Percentiles rank a stretch among this genome's conserved stretches.
These are phyloP conservation scores for Oreochromis niloticus DNA, from an alignment of 2,113 vertebrate genomes.

Conservation along the genomic window DNA sequence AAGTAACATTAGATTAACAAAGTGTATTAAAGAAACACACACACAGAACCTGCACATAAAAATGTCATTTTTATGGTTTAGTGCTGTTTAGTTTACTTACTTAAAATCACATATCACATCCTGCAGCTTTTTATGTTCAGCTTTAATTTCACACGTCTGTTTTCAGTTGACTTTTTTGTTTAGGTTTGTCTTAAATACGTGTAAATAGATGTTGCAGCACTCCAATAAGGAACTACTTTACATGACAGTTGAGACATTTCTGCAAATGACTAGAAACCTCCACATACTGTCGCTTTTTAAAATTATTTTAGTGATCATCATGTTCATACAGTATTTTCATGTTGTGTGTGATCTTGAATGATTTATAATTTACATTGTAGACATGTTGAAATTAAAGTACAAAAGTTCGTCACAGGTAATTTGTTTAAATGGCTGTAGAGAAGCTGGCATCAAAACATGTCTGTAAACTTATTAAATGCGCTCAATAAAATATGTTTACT, in stretches of 20 bases:
- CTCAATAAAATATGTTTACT: neutral
- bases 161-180: neutral
- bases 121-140: neutral
- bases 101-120: neutral
- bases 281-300: neutral
- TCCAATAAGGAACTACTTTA: neutral
- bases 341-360: neutral
- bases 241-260: neutral
- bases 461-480: too few relatives aligned
- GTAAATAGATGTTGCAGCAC: neutral
- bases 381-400: neutral
- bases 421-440: neutral
- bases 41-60: neutral
- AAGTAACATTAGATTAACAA: neutral
- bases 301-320: neutral
- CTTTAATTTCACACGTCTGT: neutral
- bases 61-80: neutral
- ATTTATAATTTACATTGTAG: neutral
- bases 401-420: fast-evolving
- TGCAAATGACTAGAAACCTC: neutral
- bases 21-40: neutral
- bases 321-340: neutral
- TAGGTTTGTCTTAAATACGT: fast-evolving
- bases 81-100: neutral
- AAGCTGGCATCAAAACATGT: neutral